These are phyloP conservation scores for Chanos chanos DNA, from an alignment of 2,797 vertebrate genomes.

Conservation along the genomic window DNA sequence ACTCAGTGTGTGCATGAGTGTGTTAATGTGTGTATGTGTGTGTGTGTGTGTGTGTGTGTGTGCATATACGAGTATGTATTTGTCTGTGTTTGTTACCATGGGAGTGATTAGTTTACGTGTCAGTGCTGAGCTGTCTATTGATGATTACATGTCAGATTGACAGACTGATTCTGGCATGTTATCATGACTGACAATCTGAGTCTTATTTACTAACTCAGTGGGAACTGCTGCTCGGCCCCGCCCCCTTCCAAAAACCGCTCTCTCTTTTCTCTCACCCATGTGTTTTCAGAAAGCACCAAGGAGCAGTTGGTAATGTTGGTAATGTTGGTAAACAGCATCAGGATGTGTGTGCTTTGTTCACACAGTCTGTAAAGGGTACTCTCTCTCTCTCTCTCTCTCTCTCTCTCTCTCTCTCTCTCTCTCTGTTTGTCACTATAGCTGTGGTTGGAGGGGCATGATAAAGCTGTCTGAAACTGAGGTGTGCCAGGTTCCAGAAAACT, in stretches of 20 bases:
- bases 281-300: too few species aligned
- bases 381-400: constrained; percentile 11
- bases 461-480: constrained; percentile 14
- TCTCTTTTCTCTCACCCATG: background rate
- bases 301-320: too few species aligned
- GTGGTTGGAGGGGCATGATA: constrained; percentile 24
- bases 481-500: background rate
- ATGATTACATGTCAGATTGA: too few species aligned
- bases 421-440: too few species aligned
- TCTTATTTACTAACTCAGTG: too few species aligned
- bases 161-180: too few species aligned
- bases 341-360: too few species aligned
- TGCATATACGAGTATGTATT: background rate
- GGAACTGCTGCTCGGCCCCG: too few species aligned
- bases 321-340: too few species aligned
- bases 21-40: background rate
- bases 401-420: constrained; percentile 29
- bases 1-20: background rate
- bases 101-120: background rate
- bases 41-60: background rate
- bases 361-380: background rate
- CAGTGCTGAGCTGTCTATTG: background rate
- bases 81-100: background rate
- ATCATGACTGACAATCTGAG: too few species aligned
- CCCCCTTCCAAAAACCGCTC: too few species aligned